Evolutionary conservation across 2,113 vertebrate genomes (phyloP), one percentile per base, ranked within the genome.

Genomic region (Psephotus haematonotus): DNA sequence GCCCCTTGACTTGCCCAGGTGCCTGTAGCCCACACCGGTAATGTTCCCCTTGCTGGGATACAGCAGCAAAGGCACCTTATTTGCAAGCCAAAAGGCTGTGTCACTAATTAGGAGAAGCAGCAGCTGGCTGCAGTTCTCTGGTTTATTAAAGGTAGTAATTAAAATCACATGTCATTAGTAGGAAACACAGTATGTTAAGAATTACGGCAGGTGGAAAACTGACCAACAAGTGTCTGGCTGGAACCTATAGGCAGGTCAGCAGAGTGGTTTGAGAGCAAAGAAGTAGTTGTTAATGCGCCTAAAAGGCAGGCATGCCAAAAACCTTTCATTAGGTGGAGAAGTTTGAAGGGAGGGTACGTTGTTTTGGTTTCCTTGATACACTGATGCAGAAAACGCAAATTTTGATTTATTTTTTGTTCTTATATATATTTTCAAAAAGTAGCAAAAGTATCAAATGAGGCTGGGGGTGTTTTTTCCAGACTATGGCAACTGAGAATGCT

Each of bases 1-100:
- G 29, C 47, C 69, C 19, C 55, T 39, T 2, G 1, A 6, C 67
- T 57, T 27, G 29, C 60, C 33, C 29, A 8, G 49, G 71, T 49
- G 28, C 31, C 57, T 22, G 31, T 63, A 68, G 50, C 35, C 46
- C 4, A 0, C 2, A 1, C 0, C 0, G 8, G 23, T 31, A 29
- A 52, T 1, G 3, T 55, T 28, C 50, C 23, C 13, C 22, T 63
- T 0, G 0, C n/a, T 11, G 37, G 29, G 33, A 46, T 16, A 4
- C 9, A 2, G 53, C 19, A 49, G 43, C 65, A 55, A 23, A 60
- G 46, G 53, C 80, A 37, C 37, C 25, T 53, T 3, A 23, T 4
- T n/a, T 63, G 83, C 2, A 2, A 84, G 77, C 55, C 69, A 31
- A 82, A 86, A 64, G 47, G n/a, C 65, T 55, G 25, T 11, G 49